phyloP scores from a whole-genome alignment of 1,140 invertebrate species.

The Hormaphis cornu region DNA sequence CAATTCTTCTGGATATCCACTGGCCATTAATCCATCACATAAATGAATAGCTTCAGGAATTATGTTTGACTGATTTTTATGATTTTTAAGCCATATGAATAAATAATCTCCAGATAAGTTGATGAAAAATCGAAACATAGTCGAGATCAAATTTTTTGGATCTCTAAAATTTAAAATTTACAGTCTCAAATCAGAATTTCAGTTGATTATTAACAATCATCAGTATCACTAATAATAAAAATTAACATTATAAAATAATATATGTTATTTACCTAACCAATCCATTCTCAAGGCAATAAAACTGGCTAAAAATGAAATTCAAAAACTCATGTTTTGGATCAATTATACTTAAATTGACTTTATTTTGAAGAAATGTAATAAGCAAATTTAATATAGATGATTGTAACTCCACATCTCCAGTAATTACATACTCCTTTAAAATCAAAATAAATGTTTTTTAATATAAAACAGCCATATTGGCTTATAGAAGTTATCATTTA shows the following conservation, averaged over 20 bases:
- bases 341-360: conserved; percentile 9
- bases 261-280: conserved; percentile 45
- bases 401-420: conserved; percentile 22
- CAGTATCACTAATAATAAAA: neutral
- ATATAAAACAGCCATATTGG: too few species aligned
- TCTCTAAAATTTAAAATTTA: conserved; percentile 39
- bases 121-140: conserved; percentile 13
- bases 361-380: neutral
- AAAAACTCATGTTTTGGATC: conserved; percentile 28
- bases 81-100: too few species aligned
- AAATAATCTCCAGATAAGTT: conserved; percentile 15
- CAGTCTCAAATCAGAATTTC: too few species aligned
- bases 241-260: neutral
- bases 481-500: too few species aligned
- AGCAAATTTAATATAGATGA: conserved; percentile 17
- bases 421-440: conserved; percentile 20
- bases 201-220: neutral
- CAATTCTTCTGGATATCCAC: conserved; percentile 45
- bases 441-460: neutral
- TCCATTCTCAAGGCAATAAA: conserved; percentile 23
- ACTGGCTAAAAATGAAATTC: conserved; percentile 17
- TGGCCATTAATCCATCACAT: conserved; percentile 27
- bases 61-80: conserved; percentile 15
- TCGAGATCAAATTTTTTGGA: conserved; percentile 15
- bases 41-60: conserved; percentile 27